phyloP scores from a whole-genome alignment of 1,140 invertebrate genomes.

The Maniola jurtina region DNA sequence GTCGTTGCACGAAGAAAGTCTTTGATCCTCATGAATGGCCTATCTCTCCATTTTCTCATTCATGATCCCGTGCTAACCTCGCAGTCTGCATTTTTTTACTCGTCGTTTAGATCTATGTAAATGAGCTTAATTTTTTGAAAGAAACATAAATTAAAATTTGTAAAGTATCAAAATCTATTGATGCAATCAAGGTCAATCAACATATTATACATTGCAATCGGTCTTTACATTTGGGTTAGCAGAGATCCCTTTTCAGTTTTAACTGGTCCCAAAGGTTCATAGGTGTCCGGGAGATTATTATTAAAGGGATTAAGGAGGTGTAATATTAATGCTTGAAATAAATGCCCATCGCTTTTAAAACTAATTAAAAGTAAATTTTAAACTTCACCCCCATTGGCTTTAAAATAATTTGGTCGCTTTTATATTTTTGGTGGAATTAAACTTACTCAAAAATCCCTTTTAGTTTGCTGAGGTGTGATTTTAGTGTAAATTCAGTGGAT shows the following conservation, averaged over 20 bases:
- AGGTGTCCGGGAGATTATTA: slow-evolving; percentile 18
- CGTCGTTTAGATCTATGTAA: no score
- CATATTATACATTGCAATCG: background rate
- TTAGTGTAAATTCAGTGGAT: background rate
- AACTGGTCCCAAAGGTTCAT: background rate
- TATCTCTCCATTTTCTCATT: slow-evolving; percentile 13
- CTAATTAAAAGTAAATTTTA: slow-evolving; percentile 38
- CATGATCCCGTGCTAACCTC: slow-evolving; percentile 10
- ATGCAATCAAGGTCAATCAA: no score
- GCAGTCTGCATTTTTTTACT: background rate
- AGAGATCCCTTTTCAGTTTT: background rate
- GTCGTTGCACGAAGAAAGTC: slow-evolving; percentile 22
- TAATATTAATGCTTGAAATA: slow-evolving; percentile 56
- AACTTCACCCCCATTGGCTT: slow-evolving; percentile 44
- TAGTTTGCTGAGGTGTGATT: slow-evolving; percentile 20
- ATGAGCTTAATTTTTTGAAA: no score
- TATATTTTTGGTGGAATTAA: slow-evolving; percentile 29
- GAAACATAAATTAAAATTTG: no score
- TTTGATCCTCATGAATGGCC: slow-evolving; percentile 23
- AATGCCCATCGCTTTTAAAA: slow-evolving; percentile 54
- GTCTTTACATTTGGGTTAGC: background rate
- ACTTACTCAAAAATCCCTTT: slow-evolving; percentile 23
- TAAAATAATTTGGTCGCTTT: slow-evolving; percentile 36
- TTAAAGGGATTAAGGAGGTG: slow-evolving; percentile 44
- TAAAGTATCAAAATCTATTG: no score